phyloP scores from a whole-genome alignment of 30 jellyfish, hydroid and myxozoan genomes.

The Aurelia sp. region DNA sequence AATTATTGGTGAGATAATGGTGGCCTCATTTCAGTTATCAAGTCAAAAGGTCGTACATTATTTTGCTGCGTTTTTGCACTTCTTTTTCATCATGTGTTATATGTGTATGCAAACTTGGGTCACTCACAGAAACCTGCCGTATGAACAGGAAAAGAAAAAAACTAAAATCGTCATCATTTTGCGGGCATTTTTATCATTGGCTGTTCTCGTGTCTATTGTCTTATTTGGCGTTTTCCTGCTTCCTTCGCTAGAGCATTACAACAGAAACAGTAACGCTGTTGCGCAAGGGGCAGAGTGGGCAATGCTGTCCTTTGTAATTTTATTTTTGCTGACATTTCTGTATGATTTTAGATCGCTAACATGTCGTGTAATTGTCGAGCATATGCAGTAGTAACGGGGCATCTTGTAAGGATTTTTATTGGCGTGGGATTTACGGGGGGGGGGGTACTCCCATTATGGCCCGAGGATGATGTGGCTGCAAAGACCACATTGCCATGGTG shows the following conservation, averaged over 20 bases:
- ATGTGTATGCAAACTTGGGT: conserved; percentile 52
- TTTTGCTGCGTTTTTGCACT: conserved; percentile 64
- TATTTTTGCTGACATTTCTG: conserved; percentile 50
- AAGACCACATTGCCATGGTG: no score
- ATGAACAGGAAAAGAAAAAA: neutral
- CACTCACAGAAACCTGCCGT: conserved; percentile 15
- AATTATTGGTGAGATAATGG: conserved; percentile 63
- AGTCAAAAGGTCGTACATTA: conserved; percentile 65
- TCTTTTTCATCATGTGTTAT: conserved; percentile 36
- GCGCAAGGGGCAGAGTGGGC: conserved; percentile 70
- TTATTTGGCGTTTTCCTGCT: conserved; percentile 50
- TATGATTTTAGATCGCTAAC: conserved; percentile 42
- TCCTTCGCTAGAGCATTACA: conserved; percentile 43
- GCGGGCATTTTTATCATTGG: conserved; percentile 4
- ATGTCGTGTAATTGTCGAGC: neutral
- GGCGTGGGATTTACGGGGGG: no score
- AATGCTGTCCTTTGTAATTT: conserved; percentile 6
- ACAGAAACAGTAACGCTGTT: conserved; percentile 41
- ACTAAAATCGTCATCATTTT: neutral
- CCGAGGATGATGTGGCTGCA: no score
- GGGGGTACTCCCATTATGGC: no score
- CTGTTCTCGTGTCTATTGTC: conserved; percentile 7
- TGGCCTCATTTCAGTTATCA: conserved; percentile 68
- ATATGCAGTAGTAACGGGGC: neutral
- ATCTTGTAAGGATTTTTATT: no score